Conservation (phyloP, 2,113 vertebrate genomes). For the Trichechus manatus region DNA sequence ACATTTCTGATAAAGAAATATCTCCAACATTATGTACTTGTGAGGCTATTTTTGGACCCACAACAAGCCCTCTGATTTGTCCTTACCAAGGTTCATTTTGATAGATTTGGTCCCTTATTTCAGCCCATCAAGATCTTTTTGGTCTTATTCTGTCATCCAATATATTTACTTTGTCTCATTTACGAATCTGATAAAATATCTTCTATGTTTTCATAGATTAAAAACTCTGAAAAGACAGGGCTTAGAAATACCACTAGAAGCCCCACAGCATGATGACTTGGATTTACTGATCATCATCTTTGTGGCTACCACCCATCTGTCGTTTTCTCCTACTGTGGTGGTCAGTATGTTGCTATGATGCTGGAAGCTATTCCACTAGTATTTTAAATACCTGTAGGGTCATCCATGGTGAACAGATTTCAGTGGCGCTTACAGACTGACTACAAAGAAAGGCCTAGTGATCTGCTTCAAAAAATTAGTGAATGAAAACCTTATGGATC, state of each 20-base stretch:
- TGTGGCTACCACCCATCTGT: not conserved
- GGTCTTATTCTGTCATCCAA: not conserved
- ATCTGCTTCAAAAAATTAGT: not conserved
- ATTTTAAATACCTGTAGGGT: not conserved
- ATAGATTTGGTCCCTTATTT: not conserved
- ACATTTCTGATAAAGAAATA: not conserved
- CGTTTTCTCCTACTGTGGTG: not conserved
- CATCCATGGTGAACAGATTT: not conserved
- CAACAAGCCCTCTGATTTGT: not conserved
- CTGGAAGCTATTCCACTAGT: not conserved
- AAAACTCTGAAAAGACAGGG: not conserved
- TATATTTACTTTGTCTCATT: not conserved
- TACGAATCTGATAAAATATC: not conserved
- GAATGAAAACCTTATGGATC: not conserved
- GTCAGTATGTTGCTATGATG: not conserved
- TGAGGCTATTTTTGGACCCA: not conserved
- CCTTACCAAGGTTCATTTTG: conserved; percentile 6
- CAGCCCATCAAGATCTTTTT: not conserved
- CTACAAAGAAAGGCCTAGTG: not conserved
- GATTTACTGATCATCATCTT: not conserved
- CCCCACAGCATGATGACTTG: not conserved
- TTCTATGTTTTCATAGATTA: not conserved
- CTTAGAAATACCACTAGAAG: not conserved
- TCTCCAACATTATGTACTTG: not conserved
- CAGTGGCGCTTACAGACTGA: not conserved